phyloP scores from a whole-genome alignment of 1,140 invertebrate genomes.

The Caenorhabditis briggsae region DNA sequence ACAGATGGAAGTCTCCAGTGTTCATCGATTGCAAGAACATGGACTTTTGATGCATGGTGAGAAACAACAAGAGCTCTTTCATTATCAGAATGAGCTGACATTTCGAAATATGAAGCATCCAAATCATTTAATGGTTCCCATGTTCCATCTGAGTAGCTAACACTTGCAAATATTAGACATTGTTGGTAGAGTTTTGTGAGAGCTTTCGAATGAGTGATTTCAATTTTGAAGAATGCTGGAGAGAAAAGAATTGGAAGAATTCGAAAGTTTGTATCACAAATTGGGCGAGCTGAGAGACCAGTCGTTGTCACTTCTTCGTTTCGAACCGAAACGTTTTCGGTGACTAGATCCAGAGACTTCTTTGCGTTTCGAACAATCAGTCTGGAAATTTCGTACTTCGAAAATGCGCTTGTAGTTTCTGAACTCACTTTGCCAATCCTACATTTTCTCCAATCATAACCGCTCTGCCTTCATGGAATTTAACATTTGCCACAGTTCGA shows the following conservation, averaged over 20 bases:
- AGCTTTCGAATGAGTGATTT: conserved; percentile 13
- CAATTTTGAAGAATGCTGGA: conserved; percentile 43
- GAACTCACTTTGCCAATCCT: conserved; percentile 22
- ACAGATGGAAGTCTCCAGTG: conserved; percentile 18
- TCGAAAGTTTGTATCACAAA: conserved; percentile 33
- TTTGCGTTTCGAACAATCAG: conserved; percentile 16
- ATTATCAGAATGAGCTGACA: conserved; percentile 49
- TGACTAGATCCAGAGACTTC: conserved; percentile 20
- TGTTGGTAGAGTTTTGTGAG: conserved; percentile 54
- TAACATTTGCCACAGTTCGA: conserved; percentile 57
- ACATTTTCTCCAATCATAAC: conserved; percentile 46
- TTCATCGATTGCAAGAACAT: conserved; percentile 56
- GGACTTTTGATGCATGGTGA: conserved; percentile 54
- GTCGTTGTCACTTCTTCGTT: conserved; percentile 43
- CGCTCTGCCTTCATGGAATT: conserved; percentile 12
- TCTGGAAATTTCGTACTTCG: background rate
- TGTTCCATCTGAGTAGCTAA: conserved; percentile 58
- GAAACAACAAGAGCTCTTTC: conserved; percentile 57
- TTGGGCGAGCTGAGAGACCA: conserved; percentile 20
- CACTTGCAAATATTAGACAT: conserved; percentile 51
- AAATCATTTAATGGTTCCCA: conserved; percentile 57
- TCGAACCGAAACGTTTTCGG: conserved; percentile 26
- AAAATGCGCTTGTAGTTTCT: background rate
- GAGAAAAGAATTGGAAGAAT: conserved; percentile 33
- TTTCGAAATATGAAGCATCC: conserved; percentile 33